Evolutionary conservation across 2,797 vertebrate genomes (phyloP), one percentile per base, ranked within the genome.

Genomic region (Xyrichtys novacula): DNA sequence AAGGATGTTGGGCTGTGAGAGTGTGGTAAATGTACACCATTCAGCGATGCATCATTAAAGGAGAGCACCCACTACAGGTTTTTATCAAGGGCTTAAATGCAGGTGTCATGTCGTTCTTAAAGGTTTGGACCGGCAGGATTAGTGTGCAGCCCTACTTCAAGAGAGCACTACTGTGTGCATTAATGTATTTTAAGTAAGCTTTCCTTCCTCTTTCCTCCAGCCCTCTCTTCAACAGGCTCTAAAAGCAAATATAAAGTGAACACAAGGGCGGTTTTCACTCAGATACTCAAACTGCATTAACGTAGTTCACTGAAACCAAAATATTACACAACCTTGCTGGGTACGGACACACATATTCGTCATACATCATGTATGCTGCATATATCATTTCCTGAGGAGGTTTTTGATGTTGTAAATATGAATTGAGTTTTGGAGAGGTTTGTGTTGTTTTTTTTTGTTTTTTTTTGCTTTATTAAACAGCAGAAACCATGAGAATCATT

Each of bases 181-280:
- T 88, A 84, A 81, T 86, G 77, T 65, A 44, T 82, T 82, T 81
- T 49, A 83, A 19, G 60, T 8, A 17, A 61, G 52, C 64, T 73
- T 20, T 19, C 32, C 73, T 76, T 79, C 64, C 28, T 62, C 43
- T 68, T 26, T 58, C 55, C 53, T 76, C 65, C 26, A 63, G 25
- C 12, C 40, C 34, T 68, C 60, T 55, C 40, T 70, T 55, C 53
- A 61, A 86, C 65, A 61, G 64, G 49, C 74, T 76, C 67, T 80
- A 71, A 85, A 80, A 86, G 75, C 80, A 47, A 28, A 28, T 7
- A 36, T 58, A 70, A 62, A 70, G 23, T 58, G 46, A 56, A 43
- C 44, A 64, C 29, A 25, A 78, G 76, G 40, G 54, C 50, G 23
- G 29, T 16, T 59, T 69, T 65, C 49, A 71, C 69, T 74, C 43